Percentiles rank a stretch among this genome's conserved stretches.
These are phyloP conservation scores for Serrognathus titanus DNA, from an alignment of 2,888 invertebrate genomes.

Conservation along the genomic window DNA sequence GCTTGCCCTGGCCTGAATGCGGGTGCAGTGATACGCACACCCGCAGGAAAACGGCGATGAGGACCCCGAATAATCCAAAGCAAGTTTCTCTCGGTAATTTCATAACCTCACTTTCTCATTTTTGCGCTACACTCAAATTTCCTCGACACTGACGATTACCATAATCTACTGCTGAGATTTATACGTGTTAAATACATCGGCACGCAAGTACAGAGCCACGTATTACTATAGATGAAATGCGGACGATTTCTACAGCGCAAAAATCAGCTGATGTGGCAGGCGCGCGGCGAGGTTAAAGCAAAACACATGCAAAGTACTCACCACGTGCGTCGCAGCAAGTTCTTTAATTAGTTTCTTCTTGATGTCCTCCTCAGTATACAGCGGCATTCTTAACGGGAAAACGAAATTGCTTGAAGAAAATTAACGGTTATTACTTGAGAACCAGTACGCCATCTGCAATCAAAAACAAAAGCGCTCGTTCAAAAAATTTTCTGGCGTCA, in stretches of 20 bases:
- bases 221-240: constrained; percentile 5
- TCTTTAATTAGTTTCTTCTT: constrained; percentile 64
- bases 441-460: too few species aligned
- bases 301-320: constrained; percentile 57
- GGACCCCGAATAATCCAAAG: constrained; percentile 52
- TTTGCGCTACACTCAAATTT: neutral
- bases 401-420: too few species aligned
- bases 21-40: constrained; percentile 72
- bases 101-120: neutral
- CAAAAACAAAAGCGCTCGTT: too few species aligned
- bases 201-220: constrained; percentile 5
- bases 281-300: neutral
- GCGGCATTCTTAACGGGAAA: constrained; percentile 34
- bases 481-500: too few species aligned
- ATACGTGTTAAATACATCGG: neutral
- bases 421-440: too few species aligned
- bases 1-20: constrained; percentile 75
- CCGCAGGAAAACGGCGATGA: constrained; percentile 63
- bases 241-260: constrained; percentile 1
- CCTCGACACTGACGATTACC: neutral
- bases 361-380: constrained; percentile 63
- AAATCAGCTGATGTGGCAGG: constrained; percentile 13
- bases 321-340: constrained; percentile 67
- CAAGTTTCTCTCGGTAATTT: constrained; percentile 34
- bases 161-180: neutral